Base-by-base conservation (phyloP, 2,797 vertebrate species). In the Fistularia commersonii region DNA sequence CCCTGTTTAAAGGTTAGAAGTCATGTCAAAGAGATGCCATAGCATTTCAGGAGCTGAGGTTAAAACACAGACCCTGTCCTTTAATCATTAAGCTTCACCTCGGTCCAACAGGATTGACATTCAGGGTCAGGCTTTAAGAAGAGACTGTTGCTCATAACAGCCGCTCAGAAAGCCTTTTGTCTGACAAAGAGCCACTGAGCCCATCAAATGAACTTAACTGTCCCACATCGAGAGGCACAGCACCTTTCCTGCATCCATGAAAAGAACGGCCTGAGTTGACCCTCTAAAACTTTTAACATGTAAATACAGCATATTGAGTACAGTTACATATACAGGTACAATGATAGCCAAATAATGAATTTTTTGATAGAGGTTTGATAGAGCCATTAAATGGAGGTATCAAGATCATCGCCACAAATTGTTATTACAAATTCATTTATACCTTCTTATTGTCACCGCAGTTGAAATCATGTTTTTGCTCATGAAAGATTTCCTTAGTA, bases 181-280 rank as follows among this genome's bases (percentile, higher is more conserved):
- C 60, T 50, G 74, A 80, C 70, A 80, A 81, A 82, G 69, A 79
- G 31, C 45, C 60, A 74, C 66, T 81, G 51, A 76, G 78, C 54
- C 61, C 42, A 32, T 54, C n/a, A 23, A 51, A 40, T 58, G 11
- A 52, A 51, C 48, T 48, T 55, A 43, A 48, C 39, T 43, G 39
- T 32, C 32, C 1, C 66, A 44, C 4, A 56, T 64, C 48, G 64
- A 36, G 43, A n/a, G 64, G 57, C 67, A 67, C 55, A 38, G 77
- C 65, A 54, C 53, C 51, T 44, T 46, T 55, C 45, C 31, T 54
- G 10, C 48, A 48, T 11, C 40, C 3, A 23, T 23, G 23, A 23
- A 23, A 23, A 4, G 23, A 23, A 23, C 23, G 4, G 23, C 4
- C 2, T 23, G 23, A 2, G 32, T 43, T 41, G 48, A 50, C 47